These are phyloP conservation scores for Onychorhynchus coronatus DNA, from an alignment of 2,113 vertebrate genomes.

Conservation along the genomic window DNA sequence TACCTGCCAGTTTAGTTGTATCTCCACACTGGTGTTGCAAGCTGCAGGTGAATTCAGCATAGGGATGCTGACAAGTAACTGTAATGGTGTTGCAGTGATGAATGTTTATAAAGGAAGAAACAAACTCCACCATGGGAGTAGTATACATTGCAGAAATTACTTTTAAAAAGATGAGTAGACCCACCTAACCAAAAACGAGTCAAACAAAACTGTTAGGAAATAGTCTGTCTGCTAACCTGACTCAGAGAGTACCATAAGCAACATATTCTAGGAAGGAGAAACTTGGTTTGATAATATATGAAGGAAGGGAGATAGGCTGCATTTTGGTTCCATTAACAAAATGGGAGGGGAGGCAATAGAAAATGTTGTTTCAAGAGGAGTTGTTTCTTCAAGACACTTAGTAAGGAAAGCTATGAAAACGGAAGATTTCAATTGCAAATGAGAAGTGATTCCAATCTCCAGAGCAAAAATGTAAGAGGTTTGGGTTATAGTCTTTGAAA, in stretches of 20 bases:
- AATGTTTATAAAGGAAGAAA: neutral
- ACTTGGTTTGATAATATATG: neutral
- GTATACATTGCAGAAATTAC: neutral
- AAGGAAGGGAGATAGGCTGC: neutral
- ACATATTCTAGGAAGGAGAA: neutral
- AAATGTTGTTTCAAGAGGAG: neutral
- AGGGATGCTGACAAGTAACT: neutral
- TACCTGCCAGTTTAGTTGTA: neutral
- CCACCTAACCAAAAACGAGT: neutral
- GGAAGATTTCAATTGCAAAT: neutral
- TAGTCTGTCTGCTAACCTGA: neutral
- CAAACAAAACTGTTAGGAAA: neutral
- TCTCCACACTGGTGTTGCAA: neutral
- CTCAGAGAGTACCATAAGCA: neutral
- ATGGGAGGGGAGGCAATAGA: accelerated
- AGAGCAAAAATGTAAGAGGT: neutral
- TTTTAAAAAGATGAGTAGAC: neutral
- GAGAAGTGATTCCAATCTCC: neutral
- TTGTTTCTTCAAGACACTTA: neutral
- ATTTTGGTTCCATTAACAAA: neutral
- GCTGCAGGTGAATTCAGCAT: neutral
- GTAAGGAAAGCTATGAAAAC: neutral
- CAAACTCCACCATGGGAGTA: neutral
- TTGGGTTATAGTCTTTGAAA: neutral
- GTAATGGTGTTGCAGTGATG: neutral